Evolutionary conservation across 2,113 vertebrate species (phyloP).

Genomic region (Ellobius talpinus): DNA sequence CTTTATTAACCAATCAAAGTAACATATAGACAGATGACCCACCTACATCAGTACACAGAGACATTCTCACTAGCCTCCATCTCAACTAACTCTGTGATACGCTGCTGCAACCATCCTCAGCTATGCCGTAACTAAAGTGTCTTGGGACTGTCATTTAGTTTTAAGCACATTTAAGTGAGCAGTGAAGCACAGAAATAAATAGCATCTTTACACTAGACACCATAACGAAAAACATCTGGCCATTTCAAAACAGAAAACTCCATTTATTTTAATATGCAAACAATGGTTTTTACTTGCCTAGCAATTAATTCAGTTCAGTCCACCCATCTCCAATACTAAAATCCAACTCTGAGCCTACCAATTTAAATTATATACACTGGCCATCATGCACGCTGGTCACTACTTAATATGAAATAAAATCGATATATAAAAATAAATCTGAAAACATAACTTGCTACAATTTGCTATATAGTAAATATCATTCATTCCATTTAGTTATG

Average conservation of each 20-base stretch:
- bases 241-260: not conserved
- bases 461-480: constrained; percentile 6
- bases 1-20: too few species aligned
- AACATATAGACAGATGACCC: too few species aligned
- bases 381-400: not conserved
- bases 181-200: constrained; percentile 45
- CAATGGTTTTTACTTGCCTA: constrained; percentile 22
- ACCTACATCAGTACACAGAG: not conserved
- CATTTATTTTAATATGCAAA: constrained; percentile 37
- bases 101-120: not conserved
- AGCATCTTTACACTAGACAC: constrained; percentile 53
- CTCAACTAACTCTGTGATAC: not conserved
- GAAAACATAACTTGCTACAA: not conserved
- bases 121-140: not conserved
- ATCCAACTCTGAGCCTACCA: not conserved
- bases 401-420: constrained; percentile 52
- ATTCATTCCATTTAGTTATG: not conserved
- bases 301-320: constrained; percentile 5
- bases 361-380: not conserved
- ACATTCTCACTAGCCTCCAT: not conserved
- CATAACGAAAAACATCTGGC: constrained; percentile 65
- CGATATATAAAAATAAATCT: constrained; percentile 21
- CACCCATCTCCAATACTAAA: not conserved
- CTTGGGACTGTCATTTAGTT: not conserved
- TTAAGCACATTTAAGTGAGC: constrained; percentile 46